Percentiles rank a stretch among this genome's conserved stretches.
Evolutionary conservation across 2,797 vertebrate species (phyloP).

Genomic region (Limosa lapponica): DNA sequence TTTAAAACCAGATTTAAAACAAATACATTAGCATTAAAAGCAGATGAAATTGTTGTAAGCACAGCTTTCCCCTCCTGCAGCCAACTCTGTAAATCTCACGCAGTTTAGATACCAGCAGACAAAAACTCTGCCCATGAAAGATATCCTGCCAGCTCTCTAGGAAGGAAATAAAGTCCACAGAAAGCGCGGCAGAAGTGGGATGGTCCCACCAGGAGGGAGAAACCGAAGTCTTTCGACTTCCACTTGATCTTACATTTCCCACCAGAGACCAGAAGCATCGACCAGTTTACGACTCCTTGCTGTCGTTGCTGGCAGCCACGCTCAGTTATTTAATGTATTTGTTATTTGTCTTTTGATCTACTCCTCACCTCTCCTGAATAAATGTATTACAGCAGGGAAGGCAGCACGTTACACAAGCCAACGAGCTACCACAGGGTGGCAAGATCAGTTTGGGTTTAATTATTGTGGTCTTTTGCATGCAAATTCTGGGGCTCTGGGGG

Average conservation of each 20-base stretch:
- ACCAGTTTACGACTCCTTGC: neutral
- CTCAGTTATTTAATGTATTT: neutral
- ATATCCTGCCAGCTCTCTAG: neutral
- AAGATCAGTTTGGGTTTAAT: neutral
- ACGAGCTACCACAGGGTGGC: neutral
- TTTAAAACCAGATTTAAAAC: neutral
- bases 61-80: neutral
- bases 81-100: neutral
- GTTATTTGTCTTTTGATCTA: neutral
- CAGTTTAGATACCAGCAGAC: neutral
- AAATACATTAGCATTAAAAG: neutral
- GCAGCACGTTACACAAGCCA: rapidly evolving
- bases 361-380: neutral
- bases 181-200: neutral
- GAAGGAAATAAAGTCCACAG: neutral
- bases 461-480: neutral
- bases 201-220: neutral
- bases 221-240: neutral
- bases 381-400: rapidly evolving
- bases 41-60: neutral
- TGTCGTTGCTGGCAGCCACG: neutral
- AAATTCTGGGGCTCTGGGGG: neutral
- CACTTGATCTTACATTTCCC: no score
- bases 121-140: neutral
- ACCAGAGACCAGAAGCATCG: neutral